These are phyloP conservation scores for Dichetophora obliterata DNA, from an alignment of 2,888 invertebrate species.

Conservation along the genomic window DNA sequence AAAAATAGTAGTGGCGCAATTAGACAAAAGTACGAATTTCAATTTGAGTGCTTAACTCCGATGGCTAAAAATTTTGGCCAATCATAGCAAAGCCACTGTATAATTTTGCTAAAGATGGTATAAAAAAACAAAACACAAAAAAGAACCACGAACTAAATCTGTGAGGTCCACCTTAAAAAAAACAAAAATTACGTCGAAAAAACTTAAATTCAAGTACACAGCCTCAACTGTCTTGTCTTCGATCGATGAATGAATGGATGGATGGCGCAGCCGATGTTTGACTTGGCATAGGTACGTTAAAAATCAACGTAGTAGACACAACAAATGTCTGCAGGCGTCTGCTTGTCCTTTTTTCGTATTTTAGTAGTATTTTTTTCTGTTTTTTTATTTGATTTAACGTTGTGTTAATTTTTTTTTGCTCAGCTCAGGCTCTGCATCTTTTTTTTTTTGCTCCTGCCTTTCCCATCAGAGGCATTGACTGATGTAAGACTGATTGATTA, in stretches of 20 bases:
- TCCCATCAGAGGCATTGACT: conserved; percentile 34
- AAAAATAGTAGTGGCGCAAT: not conserved
- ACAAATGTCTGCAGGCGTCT: conserved; percentile 35
- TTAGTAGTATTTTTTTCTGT: conserved; percentile 31
- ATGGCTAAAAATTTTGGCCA: too few relatives aligned
- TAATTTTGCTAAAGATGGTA: too few relatives aligned
- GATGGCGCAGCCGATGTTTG: not conserved
- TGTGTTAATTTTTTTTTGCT: conserved; percentile 16
- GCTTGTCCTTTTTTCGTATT: conserved; percentile 19
- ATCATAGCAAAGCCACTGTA: too few relatives aligned
- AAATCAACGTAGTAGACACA: not conserved
- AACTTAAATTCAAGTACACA: too few relatives aligned
- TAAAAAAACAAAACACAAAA: too few relatives aligned
- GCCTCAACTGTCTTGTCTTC: too few relatives aligned
- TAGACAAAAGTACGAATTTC: not conserved
- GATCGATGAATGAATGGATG: not conserved
- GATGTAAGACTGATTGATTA: conserved; percentile 52
- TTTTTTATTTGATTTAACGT: conserved; percentile 14
- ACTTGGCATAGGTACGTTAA: not conserved
- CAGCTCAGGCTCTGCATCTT: conserved; percentile 16
- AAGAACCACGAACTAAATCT: too few relatives aligned
- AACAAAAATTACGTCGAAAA: not conserved
- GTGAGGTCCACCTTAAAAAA: not conserved
- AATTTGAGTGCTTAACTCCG: not conserved
- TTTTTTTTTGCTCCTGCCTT: conserved; percentile 7